A percentile compares a stretch with the other conserved stretches of the same genome.
Conservation (phyloP, 1,140 invertebrate species). For the Whitmania pigra region DNA sequence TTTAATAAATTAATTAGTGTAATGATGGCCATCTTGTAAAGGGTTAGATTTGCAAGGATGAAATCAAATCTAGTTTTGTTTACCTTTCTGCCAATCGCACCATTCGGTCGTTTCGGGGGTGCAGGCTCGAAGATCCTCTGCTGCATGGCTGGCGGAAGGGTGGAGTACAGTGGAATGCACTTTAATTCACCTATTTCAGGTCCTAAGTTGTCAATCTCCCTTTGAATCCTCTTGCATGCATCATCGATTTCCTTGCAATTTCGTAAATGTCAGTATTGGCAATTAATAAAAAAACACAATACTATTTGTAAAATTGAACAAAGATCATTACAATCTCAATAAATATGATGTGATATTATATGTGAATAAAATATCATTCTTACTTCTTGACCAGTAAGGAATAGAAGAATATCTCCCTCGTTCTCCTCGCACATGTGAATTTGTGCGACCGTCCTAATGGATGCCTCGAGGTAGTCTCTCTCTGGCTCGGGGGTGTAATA, state of each 20-base stretch:
- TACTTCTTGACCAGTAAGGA: conserved; percentile 78
- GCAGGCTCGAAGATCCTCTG: conserved; percentile 93
- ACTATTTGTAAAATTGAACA: too few species aligned
- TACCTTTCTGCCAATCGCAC: conserved; percentile 76
- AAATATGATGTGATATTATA: too few species aligned
- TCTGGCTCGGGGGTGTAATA: conserved; percentile 99
- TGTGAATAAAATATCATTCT: too few species aligned
- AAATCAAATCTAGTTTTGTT: too few species aligned
- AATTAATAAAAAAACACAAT: too few species aligned
- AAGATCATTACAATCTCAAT: neutral
- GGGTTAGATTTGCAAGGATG: too few species aligned
- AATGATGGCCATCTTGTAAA: too few species aligned
- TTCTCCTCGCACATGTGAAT: conserved; percentile 98
- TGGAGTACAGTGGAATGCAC: conserved; percentile 97
- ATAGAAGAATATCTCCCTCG: conserved; percentile 80
- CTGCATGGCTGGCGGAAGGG: conserved; percentile 89
- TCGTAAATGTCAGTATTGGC: conserved; percentile 7
- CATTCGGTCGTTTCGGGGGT: conserved; percentile 71
- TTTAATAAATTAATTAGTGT: too few species aligned
- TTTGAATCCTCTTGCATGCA: conserved; percentile 91
- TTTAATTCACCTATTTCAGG: conserved; percentile 91
- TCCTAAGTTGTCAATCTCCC: conserved; percentile 90
- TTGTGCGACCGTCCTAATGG: conserved; percentile 94
- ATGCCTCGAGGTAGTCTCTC: conserved; percentile 92
- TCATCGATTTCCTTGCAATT: conserved; percentile 84